phyloP scores from a whole-genome alignment of 2,888 invertebrate species.

The Patella pellucida region DNA sequence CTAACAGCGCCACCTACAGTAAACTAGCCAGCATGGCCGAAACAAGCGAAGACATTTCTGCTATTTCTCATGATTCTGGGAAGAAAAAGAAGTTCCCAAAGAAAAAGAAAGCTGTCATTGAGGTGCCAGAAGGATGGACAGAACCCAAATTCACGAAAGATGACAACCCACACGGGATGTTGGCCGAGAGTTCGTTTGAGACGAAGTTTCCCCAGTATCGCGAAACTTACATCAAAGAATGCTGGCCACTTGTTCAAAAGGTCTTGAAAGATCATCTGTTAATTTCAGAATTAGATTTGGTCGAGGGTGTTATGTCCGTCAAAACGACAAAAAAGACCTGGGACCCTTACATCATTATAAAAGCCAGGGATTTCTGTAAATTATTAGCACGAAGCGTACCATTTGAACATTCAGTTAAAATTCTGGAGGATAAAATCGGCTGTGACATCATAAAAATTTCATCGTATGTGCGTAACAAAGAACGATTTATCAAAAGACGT shows the following conservation, averaged over 20 bases:
- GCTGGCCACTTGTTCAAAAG: constrained; percentile 95
- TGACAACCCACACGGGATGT: constrained; percentile 88
- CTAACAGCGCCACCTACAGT: not conserved
- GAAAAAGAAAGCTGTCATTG: constrained; percentile 47
- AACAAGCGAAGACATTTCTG: constrained; percentile 12
- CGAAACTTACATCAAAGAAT: constrained; percentile 93
- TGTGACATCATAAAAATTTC: constrained; percentile 98
- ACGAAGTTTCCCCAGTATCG: constrained; percentile 97
- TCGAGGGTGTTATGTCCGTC: constrained; percentile 95
- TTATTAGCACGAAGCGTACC: constrained; percentile 95
- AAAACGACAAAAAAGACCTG: constrained; percentile 94
- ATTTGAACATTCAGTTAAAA: constrained; percentile 82
- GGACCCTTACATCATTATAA: constrained; percentile 97
- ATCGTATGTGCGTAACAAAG: constrained; percentile 85
- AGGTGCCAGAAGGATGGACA: constrained; percentile 72
- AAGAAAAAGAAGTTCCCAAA: constrained; percentile 27
- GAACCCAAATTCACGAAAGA: constrained; percentile 84
- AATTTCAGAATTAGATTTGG: constrained; percentile 89
- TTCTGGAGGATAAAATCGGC: constrained; percentile 86
- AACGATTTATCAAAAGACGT: constrained; percentile 93
- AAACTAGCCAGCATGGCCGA: constrained; percentile 4
- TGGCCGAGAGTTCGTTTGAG: constrained; percentile 96
- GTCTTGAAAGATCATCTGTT: constrained; percentile 80
- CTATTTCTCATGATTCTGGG: constrained; percentile 10
- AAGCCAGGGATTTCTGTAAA: constrained; percentile 96